Evolutionary conservation across 2,797 vertebrate genomes (phyloP).

Genomic region (Craterocephalus amniculus): DNA sequence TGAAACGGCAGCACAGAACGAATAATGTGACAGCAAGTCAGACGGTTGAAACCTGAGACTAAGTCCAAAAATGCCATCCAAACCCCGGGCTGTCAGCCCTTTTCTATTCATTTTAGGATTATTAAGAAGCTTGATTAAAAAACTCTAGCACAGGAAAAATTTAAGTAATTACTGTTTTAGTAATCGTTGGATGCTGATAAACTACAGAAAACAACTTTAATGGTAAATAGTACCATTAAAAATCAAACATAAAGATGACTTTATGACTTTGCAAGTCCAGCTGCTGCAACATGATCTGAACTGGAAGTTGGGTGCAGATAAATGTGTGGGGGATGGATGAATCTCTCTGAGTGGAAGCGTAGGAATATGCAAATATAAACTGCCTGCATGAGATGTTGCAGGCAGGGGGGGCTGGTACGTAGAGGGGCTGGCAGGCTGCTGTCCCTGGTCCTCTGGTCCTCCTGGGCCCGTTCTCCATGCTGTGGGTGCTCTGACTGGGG

Average conservation of each 20-base stretch:
- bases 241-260: too few relatives aligned
- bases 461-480: too few relatives aligned
- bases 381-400: background rate
- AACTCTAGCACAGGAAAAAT: background rate
- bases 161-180: background rate
- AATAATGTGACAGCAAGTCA: background rate
- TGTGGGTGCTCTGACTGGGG: too few relatives aligned
- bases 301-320: background rate
- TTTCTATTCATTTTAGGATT: too few relatives aligned
- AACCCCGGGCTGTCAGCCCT: too few relatives aligned
- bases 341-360: background rate
- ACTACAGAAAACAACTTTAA: background rate
- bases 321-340: background rate
- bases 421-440: too few relatives aligned
- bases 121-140: background rate
- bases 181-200: background rate
- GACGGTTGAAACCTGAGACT: too few relatives aligned
- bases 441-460: too few relatives aligned
- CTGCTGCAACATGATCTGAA: background rate
- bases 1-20: background rate
- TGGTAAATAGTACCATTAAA: background rate
- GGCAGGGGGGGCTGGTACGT: too few relatives aligned
- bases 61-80: too few relatives aligned
- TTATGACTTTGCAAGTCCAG: background rate
- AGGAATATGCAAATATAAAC: background rate